These are phyloP conservation scores for Drosophila paramelanica DNA, from an alignment of 2,888 invertebrate genomes.

Conservation along the genomic window DNA sequence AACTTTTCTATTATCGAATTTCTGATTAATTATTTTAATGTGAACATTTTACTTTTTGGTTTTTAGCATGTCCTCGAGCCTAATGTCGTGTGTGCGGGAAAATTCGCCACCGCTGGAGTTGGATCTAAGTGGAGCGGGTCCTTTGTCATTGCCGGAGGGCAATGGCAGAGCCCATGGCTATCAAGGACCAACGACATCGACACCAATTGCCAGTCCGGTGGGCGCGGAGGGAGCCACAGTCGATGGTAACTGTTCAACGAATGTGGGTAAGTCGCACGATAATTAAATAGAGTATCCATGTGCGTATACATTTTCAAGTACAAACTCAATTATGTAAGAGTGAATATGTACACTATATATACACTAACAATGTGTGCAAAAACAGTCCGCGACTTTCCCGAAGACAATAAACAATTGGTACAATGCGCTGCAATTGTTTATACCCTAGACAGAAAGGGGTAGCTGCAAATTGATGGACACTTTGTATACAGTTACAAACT, in stretches of 20 bases:
- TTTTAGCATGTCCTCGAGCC: conserved; percentile 84
- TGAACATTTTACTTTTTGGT: conserved; percentile 4
- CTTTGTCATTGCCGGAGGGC: conserved; percentile 80
- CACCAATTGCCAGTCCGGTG: conserved; percentile 62
- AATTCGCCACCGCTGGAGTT: conserved; percentile 84
- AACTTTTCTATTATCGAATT: too few relatives aligned
- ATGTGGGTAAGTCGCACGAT: conserved; percentile 67
- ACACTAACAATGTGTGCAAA: conserved; percentile 28
- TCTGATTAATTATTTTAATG: too few relatives aligned
- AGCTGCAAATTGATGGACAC: background rate
- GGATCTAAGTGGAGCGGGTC: conserved; percentile 77
- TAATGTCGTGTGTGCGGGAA: conserved; percentile 85
- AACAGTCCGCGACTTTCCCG: conserved; percentile 45
- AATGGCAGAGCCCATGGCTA: conserved; percentile 55
- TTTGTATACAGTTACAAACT: background rate
- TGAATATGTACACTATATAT: background rate
- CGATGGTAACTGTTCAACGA: conserved; percentile 55
- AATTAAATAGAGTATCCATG: conserved; percentile 4
- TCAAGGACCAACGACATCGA: conserved; percentile 68
- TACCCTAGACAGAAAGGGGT: conserved; percentile 39
- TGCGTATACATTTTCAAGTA: conserved; percentile 11
- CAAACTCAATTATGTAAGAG: conserved; percentile 34
- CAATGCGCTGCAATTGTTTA: conserved; percentile 60
- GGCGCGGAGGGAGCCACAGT: conserved; percentile 20
- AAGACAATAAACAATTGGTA: conserved; percentile 37